Percentiles rank a stretch among this genome's conserved stretches.
Conservation (phyloP, 2,888 invertebrate genomes). For the Heterodera filipjevi region DNA sequence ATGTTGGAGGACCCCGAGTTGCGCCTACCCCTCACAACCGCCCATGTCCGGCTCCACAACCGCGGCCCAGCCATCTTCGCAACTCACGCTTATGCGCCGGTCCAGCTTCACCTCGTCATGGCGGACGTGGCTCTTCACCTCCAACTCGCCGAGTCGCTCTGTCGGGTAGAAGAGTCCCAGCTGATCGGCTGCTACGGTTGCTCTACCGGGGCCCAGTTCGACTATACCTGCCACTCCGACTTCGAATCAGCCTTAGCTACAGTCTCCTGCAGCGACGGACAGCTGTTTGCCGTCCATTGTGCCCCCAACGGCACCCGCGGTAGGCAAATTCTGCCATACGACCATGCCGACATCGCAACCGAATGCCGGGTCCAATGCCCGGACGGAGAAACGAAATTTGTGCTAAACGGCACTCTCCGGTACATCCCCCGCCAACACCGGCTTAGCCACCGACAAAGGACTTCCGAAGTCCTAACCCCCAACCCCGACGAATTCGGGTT, state of each 20-base stretch:
- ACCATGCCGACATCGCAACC: not conserved
- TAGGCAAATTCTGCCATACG: not conserved
- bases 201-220: not conserved
- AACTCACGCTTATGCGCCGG: constrained; percentile 1
- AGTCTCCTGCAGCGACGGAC: not conserved
- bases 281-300: not conserved
- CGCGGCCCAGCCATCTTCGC: not conserved
- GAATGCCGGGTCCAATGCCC: not conserved
- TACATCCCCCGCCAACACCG: not conserved
- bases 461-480: not conserved
- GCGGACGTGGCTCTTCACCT: not conserved
- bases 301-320: not conserved
- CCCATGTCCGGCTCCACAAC: too few species aligned
- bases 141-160: not conserved
- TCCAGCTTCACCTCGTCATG: constrained; percentile 15
- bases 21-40: too few species aligned
- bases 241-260: not conserved
- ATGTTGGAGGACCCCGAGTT: not conserved
- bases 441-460: not conserved
- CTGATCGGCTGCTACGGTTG: not conserved
- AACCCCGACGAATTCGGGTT: not conserved
- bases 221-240: not conserved
- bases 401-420: not conserved
- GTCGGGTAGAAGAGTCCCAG: not conserved
- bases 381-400: not conserved